These are phyloP conservation scores for Proisotoma minuta DNA, from an alignment of 2,888 invertebrate genomes.

Conservation along the genomic window DNA sequence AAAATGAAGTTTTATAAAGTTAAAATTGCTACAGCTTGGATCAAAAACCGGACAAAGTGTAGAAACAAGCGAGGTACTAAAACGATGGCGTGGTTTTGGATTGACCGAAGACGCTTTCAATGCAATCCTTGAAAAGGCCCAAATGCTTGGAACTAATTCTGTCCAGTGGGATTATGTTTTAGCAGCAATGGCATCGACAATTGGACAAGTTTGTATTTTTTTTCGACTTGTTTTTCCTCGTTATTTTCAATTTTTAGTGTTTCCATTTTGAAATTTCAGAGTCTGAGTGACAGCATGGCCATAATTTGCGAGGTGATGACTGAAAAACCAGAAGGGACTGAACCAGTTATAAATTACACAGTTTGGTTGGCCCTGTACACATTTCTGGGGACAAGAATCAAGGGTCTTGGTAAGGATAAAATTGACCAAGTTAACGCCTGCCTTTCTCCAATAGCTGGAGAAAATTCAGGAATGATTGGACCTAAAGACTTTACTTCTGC, in stretches of 20 bases:
- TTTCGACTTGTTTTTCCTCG: background rate
- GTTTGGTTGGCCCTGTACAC: constrained; percentile 1
- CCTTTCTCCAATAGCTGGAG: background rate
- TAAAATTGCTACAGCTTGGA: background rate
- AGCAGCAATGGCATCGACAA: constrained; percentile 3
- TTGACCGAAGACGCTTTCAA: background rate
- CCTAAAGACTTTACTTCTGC: constrained; percentile 7
- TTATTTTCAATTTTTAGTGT: background rate
- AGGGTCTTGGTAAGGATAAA: background rate
- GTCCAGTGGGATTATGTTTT: constrained; percentile 11
- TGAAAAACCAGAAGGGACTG: constrained; percentile 1
- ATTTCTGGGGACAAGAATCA: background rate
- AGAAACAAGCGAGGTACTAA: background rate
- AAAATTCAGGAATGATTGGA: constrained; percentile 1
- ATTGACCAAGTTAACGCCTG: background rate
- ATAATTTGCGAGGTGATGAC: constrained; percentile 7
- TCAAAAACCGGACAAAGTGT: background rate
- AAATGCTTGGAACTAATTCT: background rate
- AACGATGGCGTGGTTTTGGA: constrained; percentile 1
- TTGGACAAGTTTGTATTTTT: constrained; percentile 1
- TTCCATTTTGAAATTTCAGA: background rate
- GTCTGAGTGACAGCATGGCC: background rate
- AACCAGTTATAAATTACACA: background rate
- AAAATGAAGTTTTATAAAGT: too few species aligned
- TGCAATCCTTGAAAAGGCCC: background rate